Base-by-base conservation (phyloP, 2,888 invertebrate species). In the Selenia dentaria region DNA sequence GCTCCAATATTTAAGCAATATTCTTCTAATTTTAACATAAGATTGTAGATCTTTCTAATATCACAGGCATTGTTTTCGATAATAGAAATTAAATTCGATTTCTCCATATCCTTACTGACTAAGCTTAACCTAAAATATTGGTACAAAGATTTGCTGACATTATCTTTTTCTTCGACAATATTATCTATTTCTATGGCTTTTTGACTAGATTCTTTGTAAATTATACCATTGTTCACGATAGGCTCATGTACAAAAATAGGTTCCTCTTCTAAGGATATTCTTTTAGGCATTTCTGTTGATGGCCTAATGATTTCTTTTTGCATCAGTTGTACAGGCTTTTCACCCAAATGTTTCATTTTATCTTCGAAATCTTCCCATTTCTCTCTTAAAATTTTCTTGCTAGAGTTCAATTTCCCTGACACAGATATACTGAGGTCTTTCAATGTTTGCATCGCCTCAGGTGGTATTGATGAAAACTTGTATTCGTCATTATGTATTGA, bases 291-390 rank as follows among this genome's bases (percentile, higher is more conserved):
- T n/a, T 55, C 55, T 44, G n/a, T 53, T 10, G 2, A n/a, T n/a
- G n/a, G n/a, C n/a, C 14, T 53, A 16, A 28, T 26, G 34, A 39
- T 27, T 4, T 57, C 58, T 44, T 38, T 59, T 10, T 37, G 32
- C 35, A 37, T 51, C 9, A 43, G 29, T 50, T 64, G 67, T 9
- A 57, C 43, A 9, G 72, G 74, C 44, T 81, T 87, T 31, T 87
- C 86, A 20, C 82, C 76, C 1, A 86, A 63, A 57, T 84, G 74
- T 68, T 89, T 90, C 75, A 90, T 83, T 77, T 83, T 87, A 1
- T 73, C 91, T 71, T 91, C 92, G 31, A 92, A 81, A 39, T 79
- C 85, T 12, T 85, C 91, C 91, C 92, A 92, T 69, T 92, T 92
- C 55, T 92, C 91, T 70, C 84, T 92, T 16, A 92, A 69, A 18